These are phyloP conservation scores for Phrynocephalus guinanensis DNA, from an alignment of 2,797 vertebrate genomes.

Conservation along the genomic window DNA sequence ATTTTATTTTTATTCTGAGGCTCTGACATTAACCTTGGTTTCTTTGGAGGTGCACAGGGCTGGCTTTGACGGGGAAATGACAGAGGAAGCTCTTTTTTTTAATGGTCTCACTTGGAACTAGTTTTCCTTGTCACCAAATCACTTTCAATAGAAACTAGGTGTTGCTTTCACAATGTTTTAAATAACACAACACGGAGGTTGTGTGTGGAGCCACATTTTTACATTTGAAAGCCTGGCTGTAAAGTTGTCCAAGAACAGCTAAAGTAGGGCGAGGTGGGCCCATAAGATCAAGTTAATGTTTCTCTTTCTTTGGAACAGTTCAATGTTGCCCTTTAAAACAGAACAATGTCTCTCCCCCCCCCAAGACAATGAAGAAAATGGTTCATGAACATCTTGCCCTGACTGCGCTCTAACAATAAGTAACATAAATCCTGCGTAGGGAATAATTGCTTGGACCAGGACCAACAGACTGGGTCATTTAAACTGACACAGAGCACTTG, in stretches of 20 bases:
- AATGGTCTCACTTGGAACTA: conserved; percentile 46
- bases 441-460: conserved; percentile 62
- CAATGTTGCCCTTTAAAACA: conserved; percentile 59
- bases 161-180: conserved; percentile 40
- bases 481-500: conserved; percentile 68
- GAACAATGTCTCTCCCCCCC: conserved; percentile 57
- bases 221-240: conserved; percentile 27
- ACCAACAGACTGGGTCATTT: conserved; percentile 72
- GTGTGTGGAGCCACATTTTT: conserved; percentile 60
- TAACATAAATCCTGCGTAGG: conserved; percentile 68
- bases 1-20: conserved; percentile 33
- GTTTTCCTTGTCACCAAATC: conserved; percentile 27
- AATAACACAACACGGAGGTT: conserved; percentile 40
- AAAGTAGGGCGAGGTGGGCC: conserved; percentile 57
- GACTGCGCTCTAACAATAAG: conserved; percentile 64
- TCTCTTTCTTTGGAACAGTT: conserved; percentile 46
- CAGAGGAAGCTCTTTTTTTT: neutral
- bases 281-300: conserved; percentile 52
- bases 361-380: conserved; percentile 45
- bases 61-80: conserved; percentile 9
- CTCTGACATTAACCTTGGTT: conserved; percentile 53
- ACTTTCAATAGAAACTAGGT: conserved; percentile 34
- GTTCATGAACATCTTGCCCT: conserved; percentile 59
- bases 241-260: conserved; percentile 57
- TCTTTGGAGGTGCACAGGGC: conserved; percentile 45